Conservation (phyloP, 1,140 invertebrate genomes). For the Daktulosphaira vitifoliae region DNA sequence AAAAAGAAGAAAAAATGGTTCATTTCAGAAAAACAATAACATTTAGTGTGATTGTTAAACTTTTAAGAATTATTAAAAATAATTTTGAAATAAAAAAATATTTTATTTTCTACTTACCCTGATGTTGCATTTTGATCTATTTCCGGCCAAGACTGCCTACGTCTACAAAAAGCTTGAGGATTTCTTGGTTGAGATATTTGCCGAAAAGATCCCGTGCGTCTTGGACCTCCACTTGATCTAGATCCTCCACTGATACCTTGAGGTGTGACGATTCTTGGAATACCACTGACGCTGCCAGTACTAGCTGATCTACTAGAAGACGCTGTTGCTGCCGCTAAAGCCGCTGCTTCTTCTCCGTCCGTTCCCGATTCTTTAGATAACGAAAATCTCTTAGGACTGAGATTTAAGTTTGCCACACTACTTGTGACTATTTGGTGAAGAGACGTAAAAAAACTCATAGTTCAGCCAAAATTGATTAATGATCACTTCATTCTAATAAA, state of each 20-base stretch:
- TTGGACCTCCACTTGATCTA: constrained; percentile 42
- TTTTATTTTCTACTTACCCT: constrained; percentile 50
- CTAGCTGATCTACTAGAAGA: constrained; percentile 34
- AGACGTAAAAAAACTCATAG: constrained; percentile 74
- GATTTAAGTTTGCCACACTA: constrained; percentile 63
- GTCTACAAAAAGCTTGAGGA: constrained; percentile 57
- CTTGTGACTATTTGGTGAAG: constrained; percentile 68
- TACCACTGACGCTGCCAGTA: constrained; percentile 34
- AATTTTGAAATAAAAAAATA: too few species aligned
- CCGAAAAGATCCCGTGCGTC: constrained; percentile 45
- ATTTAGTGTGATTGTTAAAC: too few species aligned
- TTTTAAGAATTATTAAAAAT: too few species aligned
- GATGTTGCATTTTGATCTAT: constrained; percentile 69
- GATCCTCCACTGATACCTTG: constrained; percentile 48
- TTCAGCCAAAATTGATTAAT: background rate
- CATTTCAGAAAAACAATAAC: too few species aligned
- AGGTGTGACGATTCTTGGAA: constrained; percentile 52
- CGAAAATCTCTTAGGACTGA: constrained; percentile 68
- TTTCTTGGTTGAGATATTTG: constrained; percentile 47
- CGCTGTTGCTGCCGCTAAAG: constrained; percentile 41
- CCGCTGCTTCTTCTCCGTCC: constrained; percentile 40
- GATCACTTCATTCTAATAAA: too few species aligned
- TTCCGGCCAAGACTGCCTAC: constrained; percentile 69
- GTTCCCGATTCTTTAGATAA: constrained; percentile 54
- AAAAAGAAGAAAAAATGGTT: too few species aligned